Evolutionary conservation across 2,113 vertebrate genomes (phyloP).

Genomic region (Bufo gargarizans): DNA sequence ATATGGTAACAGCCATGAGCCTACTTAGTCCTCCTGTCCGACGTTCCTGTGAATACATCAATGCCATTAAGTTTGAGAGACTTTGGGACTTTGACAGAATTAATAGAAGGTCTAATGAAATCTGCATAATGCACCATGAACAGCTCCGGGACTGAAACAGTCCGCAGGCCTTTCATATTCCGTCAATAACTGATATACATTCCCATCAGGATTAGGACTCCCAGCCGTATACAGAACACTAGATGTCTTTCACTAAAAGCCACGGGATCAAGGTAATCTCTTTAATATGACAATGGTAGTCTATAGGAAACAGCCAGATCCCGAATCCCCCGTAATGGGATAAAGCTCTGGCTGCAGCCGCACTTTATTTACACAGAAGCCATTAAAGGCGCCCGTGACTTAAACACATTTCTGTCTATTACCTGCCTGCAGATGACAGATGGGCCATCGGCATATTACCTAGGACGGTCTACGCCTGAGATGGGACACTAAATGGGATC

Average conservation of each 20-base stretch:
- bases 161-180: background rate
- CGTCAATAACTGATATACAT: background rate
- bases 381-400: conserved; percentile 47
- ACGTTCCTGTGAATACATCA: background rate
- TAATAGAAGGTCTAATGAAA: background rate
- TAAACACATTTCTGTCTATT: conserved; percentile 57
- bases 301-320: conserved; percentile 43
- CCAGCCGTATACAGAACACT: conserved; percentile 11
- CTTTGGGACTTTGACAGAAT: background rate
- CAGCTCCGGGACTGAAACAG: background rate
- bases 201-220: conserved; percentile 29
- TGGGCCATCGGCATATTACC: conserved; percentile 37
- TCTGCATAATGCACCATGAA: background rate
- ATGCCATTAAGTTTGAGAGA: background rate
- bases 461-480: background rate
- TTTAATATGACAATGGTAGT: conserved; percentile 38
- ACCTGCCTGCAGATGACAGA: conserved; percentile 37
- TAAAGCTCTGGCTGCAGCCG: conserved; percentile 47
- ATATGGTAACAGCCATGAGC: background rate
- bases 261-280: conserved; percentile 54
- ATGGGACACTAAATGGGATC: background rate
- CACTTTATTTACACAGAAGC: conserved; percentile 54
- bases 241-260: conserved; percentile 54
- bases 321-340: conserved; percentile 53
- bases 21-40: background rate